Base-by-base conservation (phyloP, 2,113 vertebrate species). In the Mustela lutreola region DNA sequence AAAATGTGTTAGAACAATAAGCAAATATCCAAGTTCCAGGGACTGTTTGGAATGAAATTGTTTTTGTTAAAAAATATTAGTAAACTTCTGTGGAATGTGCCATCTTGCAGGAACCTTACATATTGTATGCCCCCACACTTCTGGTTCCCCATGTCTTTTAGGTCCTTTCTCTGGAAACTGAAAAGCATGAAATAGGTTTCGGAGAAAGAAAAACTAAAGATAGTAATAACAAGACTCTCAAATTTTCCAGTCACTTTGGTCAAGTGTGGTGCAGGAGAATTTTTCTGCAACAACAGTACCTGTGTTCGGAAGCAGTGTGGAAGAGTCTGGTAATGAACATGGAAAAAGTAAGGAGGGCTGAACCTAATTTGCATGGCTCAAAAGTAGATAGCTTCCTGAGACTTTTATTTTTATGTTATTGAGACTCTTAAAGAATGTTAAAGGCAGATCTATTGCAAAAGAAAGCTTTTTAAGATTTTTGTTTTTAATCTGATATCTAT, bases 1-100 rank as follows among this genome's bases (percentile, higher is more conserved):
- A 86, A 73, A 91, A 24, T 91, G 62, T 48, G 63, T 94, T 84
- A 75, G 26, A 95, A 90, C 83, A 93, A 42, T 88, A 93, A 89
- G 71, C 82, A 80, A 90, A 86, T 86, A 67, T 75, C 65, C 81
- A 56, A 53, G 48, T 81, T 94, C 91, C 96, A 92, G 79, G 50
- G 42, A n/a, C 39, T 80, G 7, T 91, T 94, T 73, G 58, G n/a
- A 78, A 80, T 87, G 50, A 84, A 93, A 90, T 42, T 53, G 58
- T 88, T 97, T 89, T 87, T 16, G 15, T 96, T 71, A 85, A 75
- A 91, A 80, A 58, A 39, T 10, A 81, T n/a, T 33, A 48, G 31
- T 53, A 56, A 89, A 9, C n/a, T n/a, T 87, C 50, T 95, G 1
- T 84, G 62, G 31, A 83, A 26, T 71, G 48, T 67, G 4, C 7